A percentile compares a stretch with the other conserved stretches of the same genome.
Conservation (phyloP, 2,888 invertebrate genomes). For the Dromius quadrimaculatus region DNA sequence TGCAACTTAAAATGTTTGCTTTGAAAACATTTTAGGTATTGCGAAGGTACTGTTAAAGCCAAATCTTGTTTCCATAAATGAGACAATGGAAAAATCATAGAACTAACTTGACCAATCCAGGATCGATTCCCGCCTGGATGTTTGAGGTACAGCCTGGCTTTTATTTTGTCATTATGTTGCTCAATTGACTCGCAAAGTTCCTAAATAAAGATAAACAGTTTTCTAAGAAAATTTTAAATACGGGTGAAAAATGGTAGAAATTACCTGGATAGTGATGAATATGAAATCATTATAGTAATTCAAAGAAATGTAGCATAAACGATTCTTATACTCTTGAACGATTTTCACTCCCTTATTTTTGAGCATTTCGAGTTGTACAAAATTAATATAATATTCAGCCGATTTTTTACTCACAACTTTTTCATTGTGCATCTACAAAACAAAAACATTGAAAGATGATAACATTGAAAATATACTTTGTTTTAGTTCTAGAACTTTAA, state of each 20-base stretch:
- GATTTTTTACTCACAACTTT: slow-evolving; percentile 29
- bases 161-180: slow-evolving; percentile 19
- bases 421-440: slow-evolving; percentile 36
- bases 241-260: no score
- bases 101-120: slow-evolving; percentile 24
- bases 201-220: slow-evolving; percentile 6
- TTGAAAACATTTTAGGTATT: background rate
- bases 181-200: slow-evolving; percentile 33
- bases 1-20: slow-evolving; percentile 16
- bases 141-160: background rate
- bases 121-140: slow-evolving; percentile 4
- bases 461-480: no score
- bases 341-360: slow-evolving; percentile 31
- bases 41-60: slow-evolving; percentile 1
- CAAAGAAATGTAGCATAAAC: slow-evolving; percentile 23
- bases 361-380: slow-evolving; percentile 20
- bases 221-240: no score
- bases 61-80: slow-evolving; percentile 32
- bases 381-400: slow-evolving; percentile 38
- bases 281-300: background rate
- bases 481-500: background rate
- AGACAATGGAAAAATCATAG: slow-evolving; percentile 18
- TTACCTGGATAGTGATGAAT: slow-evolving; percentile 35
- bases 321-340: slow-evolving; percentile 34
- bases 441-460: slow-evolving; percentile 1